Percentiles rank a stretch among this genome's conserved stretches.
Evolutionary conservation across 2,888 invertebrate genomes (phyloP).

Genomic region (Punctoribates punctum): DNA sequence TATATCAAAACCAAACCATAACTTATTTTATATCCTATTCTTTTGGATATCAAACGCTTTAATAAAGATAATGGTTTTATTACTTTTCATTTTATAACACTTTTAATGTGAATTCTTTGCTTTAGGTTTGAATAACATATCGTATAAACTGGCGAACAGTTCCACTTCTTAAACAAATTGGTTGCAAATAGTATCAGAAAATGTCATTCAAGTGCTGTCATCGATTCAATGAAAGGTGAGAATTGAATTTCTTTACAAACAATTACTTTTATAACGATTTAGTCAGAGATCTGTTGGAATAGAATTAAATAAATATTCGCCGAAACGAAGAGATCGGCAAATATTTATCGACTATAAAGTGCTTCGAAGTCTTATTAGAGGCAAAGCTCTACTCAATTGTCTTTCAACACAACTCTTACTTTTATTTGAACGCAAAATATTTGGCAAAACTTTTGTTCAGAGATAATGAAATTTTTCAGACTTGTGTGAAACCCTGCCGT

Average conservation of each 20-base stretch:
- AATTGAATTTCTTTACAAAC: background rate
- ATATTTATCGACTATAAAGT: conserved; percentile 13
- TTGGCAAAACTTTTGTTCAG: conserved; percentile 3
- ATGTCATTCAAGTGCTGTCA: background rate
- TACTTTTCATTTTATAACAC: background rate
- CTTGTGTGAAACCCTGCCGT: background rate
- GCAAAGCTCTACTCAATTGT: conserved; percentile 3
- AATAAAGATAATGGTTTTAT: background rate
- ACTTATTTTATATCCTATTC: conserved; percentile 18
- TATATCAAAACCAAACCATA: background rate
- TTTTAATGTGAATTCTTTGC: background rate
- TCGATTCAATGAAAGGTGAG: background rate
- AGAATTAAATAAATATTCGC: background rate
- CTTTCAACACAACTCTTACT: background rate
- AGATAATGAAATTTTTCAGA: conserved; percentile 11
- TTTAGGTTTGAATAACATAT: background rate
- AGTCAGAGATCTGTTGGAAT: background rate
- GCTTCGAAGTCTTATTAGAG: background rate
- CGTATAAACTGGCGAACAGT: background rate
- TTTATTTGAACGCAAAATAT: background rate
- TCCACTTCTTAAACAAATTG: background rate
- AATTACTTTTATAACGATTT: background rate
- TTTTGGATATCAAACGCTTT: background rate
- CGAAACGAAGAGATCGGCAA: conserved; percentile 15
- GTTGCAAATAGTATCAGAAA: background rate